Conservation (phyloP, 2,797 vertebrate species). For the Anableps anableps region DNA sequence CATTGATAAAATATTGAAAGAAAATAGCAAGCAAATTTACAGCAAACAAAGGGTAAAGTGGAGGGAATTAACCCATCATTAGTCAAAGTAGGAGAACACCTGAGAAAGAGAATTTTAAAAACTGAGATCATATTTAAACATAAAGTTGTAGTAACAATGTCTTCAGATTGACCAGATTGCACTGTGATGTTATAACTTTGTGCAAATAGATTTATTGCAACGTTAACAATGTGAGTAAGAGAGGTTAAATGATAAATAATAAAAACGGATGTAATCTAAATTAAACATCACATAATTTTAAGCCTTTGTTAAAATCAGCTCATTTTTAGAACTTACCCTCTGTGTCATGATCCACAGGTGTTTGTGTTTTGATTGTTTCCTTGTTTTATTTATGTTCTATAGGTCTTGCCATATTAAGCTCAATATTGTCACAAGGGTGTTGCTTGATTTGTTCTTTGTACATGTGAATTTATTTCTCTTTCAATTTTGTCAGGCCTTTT, state of each 20-base stretch:
- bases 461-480: background rate
- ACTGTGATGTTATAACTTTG: background rate
- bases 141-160: background rate
- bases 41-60: slow-evolving; percentile 12
- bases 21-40: slow-evolving; percentile 9
- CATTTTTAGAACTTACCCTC: background rate
- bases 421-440: background rate
- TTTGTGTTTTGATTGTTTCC: background rate
- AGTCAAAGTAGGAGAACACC: background rate
- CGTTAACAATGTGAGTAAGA: background rate
- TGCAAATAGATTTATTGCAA: background rate
- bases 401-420: background rate
- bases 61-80: slow-evolving; percentile 10
- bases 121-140: background rate
- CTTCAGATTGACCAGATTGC: background rate
- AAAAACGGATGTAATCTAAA: background rate
- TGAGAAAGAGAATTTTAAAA: background rate
- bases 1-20: slow-evolving; percentile 5
- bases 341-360: background rate
- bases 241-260: background rate
- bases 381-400: background rate
- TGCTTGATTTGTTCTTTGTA: background rate
- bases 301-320: background rate
- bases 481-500: background rate
- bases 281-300: background rate